phyloP scores from a whole-genome alignment of 2,888 invertebrate species.

The Ochropleura leucogaster region DNA sequence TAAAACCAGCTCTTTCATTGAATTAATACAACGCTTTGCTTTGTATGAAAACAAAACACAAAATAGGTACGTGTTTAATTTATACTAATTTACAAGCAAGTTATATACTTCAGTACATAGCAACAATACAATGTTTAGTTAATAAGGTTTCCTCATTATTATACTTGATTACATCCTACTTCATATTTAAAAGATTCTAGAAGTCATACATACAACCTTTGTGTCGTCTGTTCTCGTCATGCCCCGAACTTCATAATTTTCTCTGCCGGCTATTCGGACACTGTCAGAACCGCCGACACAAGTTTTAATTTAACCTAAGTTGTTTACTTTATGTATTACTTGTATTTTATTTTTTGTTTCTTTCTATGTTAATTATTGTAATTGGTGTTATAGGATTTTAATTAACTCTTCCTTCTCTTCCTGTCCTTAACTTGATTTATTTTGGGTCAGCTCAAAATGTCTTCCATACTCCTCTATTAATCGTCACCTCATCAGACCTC shows the following conservation, averaged over 20 bases:
- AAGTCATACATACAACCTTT: conserved; percentile 4
- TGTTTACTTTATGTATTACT: too few relatives aligned
- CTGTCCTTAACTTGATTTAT: too few relatives aligned
- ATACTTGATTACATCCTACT: conserved; percentile 32
- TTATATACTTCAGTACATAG: neutral
- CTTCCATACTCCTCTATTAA: neutral
- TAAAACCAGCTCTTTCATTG: neutral
- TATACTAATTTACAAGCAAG: conserved; percentile 17
- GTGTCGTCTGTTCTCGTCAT: too few relatives aligned
- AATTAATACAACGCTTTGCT: neutral
- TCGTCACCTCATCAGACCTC: neutral
- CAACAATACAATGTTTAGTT: conserved; percentile 9
- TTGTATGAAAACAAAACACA: neutral
- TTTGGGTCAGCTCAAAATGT: neutral
- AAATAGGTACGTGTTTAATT: neutral
- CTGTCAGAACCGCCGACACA: too few relatives aligned
- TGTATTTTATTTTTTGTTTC: too few relatives aligned
- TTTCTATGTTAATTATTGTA: too few relatives aligned
- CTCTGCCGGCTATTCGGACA: too few relatives aligned
- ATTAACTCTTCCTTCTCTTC: too few relatives aligned
- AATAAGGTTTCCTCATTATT: conserved; percentile 12
- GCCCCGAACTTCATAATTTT: too few relatives aligned
- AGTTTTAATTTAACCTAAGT: too few relatives aligned
- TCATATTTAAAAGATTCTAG: neutral
- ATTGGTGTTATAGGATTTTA: too few relatives aligned